Evolutionary conservation across 2,797 vertebrate genomes (phyloP).

Genomic region (Intellagama lesueurii): DNA sequence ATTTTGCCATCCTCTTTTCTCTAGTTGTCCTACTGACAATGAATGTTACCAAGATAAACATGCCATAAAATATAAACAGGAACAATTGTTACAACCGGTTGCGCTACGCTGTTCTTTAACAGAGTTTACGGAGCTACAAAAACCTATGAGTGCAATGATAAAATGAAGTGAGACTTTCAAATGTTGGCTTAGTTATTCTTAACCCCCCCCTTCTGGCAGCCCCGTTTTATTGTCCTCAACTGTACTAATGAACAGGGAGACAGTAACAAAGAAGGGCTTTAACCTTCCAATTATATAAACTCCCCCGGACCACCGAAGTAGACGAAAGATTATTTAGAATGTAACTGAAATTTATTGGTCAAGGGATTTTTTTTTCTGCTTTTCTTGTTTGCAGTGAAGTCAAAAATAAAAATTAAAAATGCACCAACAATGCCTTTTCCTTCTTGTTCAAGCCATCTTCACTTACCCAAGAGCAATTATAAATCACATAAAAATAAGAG

Average conservation of each 20-base stretch:
- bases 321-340: conserved; percentile 78
- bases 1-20: neutral
- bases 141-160: conserved; percentile 75
- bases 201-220: conserved; percentile 68
- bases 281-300: conserved; percentile 73
- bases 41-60: conserved; percentile 38
- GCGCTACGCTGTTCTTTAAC: conserved; percentile 53
- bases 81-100: conserved; percentile 59
- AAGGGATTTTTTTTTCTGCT: conserved; percentile 45
- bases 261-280: conserved; percentile 72
- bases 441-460: conserved; percentile 49
- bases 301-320: conserved; percentile 78
- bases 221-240: conserved; percentile 76
- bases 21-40: conserved; percentile 38
- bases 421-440: conserved; percentile 59
- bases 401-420: conserved; percentile 44
- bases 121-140: conserved; percentile 68
- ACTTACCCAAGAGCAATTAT: conserved; percentile 56
- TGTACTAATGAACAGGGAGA: conserved; percentile 75
- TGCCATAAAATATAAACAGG: conserved; percentile 55
- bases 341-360: conserved; percentile 74
- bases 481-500: conserved; percentile 45
- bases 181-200: conserved; percentile 75
- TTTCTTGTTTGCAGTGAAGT: conserved; percentile 67
- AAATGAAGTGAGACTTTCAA: conserved; percentile 72